Evolutionary conservation across 1,140 invertebrate genomes (phyloP).

Genomic region (Leptestheria dahalacensis): DNA sequence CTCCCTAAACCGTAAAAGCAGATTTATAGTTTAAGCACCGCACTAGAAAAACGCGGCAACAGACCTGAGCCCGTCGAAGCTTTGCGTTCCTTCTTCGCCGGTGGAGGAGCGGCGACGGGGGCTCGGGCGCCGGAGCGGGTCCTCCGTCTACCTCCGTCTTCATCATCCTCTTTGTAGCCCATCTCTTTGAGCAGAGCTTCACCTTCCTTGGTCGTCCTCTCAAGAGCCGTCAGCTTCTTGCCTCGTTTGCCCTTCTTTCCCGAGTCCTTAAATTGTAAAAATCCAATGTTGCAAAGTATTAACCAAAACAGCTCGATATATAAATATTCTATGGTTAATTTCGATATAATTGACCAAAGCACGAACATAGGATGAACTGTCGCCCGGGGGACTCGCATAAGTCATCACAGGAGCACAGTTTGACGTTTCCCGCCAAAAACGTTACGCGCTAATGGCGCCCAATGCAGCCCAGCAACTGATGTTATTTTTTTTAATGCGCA

Average conservation of each 20-base stretch:
- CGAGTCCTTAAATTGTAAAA: conserved; percentile 2
- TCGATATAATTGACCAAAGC: too few species aligned
- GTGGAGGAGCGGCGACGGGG: conserved; percentile 29
- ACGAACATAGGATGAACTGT: too few species aligned
- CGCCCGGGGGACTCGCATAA: too few species aligned
- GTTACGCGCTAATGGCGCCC: too few species aligned
- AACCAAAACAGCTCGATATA: too few species aligned
- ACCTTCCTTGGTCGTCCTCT: conserved; percentile 33
- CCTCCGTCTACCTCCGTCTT: conserved; percentile 29
- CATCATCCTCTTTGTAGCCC: conserved; percentile 27
- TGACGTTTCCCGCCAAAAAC: too few species aligned
- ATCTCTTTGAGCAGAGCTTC: conserved; percentile 33
- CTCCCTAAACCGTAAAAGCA: conserved; percentile 16
- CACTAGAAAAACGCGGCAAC: background rate
- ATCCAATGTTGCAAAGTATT: too few species aligned
- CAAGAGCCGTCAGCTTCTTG: conserved; percentile 33
- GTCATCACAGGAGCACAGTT: too few species aligned
- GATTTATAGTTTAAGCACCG: background rate
- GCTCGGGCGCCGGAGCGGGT: conserved; percentile 31
- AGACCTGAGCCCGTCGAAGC: conserved; percentile 21
- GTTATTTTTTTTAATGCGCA: too few species aligned
- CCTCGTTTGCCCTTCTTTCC: conserved; percentile 7
- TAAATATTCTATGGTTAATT: too few species aligned
- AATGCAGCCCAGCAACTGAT: too few species aligned
- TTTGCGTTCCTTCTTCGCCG: conserved; percentile 31